Conservation (phyloP, 2,113 vertebrate species). For the Saccopteryx bilineata region DNA sequence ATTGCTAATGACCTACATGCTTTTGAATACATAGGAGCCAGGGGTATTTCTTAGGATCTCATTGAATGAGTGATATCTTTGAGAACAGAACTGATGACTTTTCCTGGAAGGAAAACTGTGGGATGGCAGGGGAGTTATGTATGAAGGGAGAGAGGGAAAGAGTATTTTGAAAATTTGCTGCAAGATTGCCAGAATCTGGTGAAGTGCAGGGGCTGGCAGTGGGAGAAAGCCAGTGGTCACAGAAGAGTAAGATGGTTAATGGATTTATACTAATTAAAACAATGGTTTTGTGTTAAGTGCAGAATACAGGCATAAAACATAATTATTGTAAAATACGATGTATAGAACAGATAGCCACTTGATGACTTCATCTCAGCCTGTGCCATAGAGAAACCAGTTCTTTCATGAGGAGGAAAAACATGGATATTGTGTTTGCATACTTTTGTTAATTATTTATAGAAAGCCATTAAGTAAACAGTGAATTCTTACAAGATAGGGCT, state of each 20-base stretch:
- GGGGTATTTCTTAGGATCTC: slow-evolving; percentile 34
- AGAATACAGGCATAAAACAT: slow-evolving; percentile 71
- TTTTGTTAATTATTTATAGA: slow-evolving; percentile 84
- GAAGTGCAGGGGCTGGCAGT: background rate
- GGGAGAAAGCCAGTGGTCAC: background rate
- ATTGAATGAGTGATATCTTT: slow-evolving; percentile 55
- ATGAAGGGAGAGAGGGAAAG: background rate
- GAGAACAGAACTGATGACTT: slow-evolving; percentile 12
- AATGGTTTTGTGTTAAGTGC: slow-evolving; percentile 78
- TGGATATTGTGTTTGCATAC: slow-evolving; percentile 78
- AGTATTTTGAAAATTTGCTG: background rate
- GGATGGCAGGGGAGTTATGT: background rate
- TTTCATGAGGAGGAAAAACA: slow-evolving; percentile 81
- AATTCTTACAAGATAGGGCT: slow-evolving; percentile 75
- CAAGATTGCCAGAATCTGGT: slow-evolving; percentile 31
- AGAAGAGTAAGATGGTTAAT: slow-evolving; percentile 59
- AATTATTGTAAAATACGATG: slow-evolving; percentile 78
- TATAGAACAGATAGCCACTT: slow-evolving; percentile 73
- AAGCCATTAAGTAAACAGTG: slow-evolving; percentile 85
- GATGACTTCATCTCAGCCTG: slow-evolving; percentile 79
- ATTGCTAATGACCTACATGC: slow-evolving; percentile 62
- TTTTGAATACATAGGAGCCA: slow-evolving; percentile 3
- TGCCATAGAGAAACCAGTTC: slow-evolving; percentile 80
- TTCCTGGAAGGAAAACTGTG: background rate
- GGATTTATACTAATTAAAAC: slow-evolving; percentile 81